These are phyloP conservation scores for Diacarnus erythraeanus DNA, from an alignment of 37 sponge, comb jelly and placozoan species.

Conservation along the genomic window DNA sequence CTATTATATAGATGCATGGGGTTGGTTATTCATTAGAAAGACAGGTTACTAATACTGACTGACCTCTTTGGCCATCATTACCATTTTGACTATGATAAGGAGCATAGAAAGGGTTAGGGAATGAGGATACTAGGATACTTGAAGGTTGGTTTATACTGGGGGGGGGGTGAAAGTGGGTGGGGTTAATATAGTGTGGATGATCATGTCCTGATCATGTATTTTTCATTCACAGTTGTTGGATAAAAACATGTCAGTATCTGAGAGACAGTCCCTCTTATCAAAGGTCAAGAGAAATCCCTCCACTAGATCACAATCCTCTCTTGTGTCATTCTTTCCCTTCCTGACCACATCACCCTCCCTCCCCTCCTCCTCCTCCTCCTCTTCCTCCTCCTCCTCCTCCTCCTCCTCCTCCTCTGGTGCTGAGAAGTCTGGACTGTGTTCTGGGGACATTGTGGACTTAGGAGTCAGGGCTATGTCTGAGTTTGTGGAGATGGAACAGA, in stretches of 20 bases:
- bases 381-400: neutral
- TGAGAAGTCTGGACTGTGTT: neutral
- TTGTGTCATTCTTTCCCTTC: too few species aligned
- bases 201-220: neutral
- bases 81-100: too few species aligned
- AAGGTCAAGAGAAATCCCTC: too few species aligned
- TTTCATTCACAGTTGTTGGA: slow-evolving; percentile 10
- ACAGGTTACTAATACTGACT: too few species aligned
- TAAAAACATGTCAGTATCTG: neutral
- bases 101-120: too few species aligned
- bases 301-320: too few species aligned
- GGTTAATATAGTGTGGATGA: neutral
- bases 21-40: too few species aligned
- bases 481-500: neutral
- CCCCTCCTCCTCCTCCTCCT: too few species aligned
- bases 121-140: neutral
- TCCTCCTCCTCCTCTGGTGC: neutral
- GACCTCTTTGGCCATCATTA: too few species aligned
- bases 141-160: neutral
- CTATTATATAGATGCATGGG: too few species aligned
- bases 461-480: neutral
- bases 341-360: too few species aligned
- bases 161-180: neutral
- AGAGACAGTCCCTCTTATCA: neutral
- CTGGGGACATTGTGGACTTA: neutral